Evolutionary conservation across 2,797 vertebrate species (phyloP).

Genomic region (Helicolenus hilgendorfi): DNA sequence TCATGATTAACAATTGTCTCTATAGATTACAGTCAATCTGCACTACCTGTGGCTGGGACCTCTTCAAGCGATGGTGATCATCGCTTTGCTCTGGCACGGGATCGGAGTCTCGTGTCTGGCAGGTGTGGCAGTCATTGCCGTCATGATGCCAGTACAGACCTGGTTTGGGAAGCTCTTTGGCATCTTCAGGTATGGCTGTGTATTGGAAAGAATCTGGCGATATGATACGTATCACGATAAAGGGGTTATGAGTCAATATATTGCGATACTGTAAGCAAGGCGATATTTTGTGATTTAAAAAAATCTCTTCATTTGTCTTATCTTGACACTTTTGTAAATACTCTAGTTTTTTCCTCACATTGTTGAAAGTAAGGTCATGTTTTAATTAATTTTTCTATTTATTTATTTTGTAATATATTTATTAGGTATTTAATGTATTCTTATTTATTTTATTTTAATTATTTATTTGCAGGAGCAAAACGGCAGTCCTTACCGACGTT

Average conservation of each 20-base stretch:
- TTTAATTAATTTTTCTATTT: background rate
- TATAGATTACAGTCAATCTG: slow-evolving; percentile 93
- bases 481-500: slow-evolving; percentile 90
- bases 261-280: no score
- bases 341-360: background rate
- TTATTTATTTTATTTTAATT: no score
- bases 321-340: background rate
- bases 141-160: slow-evolving; percentile 94
- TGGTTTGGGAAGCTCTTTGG: slow-evolving; percentile 94
- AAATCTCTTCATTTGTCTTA: background rate
- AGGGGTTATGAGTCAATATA: no score
- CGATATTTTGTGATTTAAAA: no score
- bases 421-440: no score
- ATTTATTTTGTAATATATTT: background rate
- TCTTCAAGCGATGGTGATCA: slow-evolving; percentile 92
- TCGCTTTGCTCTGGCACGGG: slow-evolving; percentile 93
- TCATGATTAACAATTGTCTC: background rate
- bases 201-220: no score
- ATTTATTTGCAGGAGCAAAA: slow-evolving; percentile 89
- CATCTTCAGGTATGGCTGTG: slow-evolving; percentile 89
- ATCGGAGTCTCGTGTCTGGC: slow-evolving; percentile 95
- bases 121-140: slow-evolving; percentile 90
- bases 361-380: background rate
- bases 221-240: no score
- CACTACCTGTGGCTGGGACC: slow-evolving; percentile 96